Base-by-base conservation (phyloP, 1,140 invertebrate genomes). In the Coptotermes formosanus region DNA sequence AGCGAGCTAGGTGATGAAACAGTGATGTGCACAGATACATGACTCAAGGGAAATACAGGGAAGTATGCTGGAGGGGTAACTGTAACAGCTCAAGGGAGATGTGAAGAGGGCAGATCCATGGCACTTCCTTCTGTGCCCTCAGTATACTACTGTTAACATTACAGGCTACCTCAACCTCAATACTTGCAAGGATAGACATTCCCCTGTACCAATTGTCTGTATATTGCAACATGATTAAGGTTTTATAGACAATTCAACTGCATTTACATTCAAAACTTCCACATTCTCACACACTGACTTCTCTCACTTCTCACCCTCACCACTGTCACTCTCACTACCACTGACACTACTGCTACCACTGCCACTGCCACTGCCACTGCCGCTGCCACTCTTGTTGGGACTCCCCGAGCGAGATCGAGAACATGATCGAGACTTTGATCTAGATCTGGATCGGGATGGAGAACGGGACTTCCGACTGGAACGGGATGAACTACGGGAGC, bases 381-480 rank as follows among this genome's bases (percentile, higher is more conserved):
- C 55, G 8, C 14, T 19, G 4, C 82, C n/a, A 83, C n/a, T 32
- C 82, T 43, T 83, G 19, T 25, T n/a, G 43, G n/a, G 82, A 32
- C n/a, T 32, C 8, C 32, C n/a, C 8, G 82, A 83, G 32, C 1
- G 82, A 83, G 82, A 83, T 9, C 32, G 82, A 30, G 82, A 44
- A 30, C 8, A 21, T 52, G 82, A 52, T 21, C 12, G 23, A 19
- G 82, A 52, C 25, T 25, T n/a, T 32, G 82, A 44, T 43, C 43
- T 83, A 7, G 43, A 52, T 45, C 43, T 83, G 82, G 88, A 88
- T 19, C 86, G 87, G 9, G 89, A 90, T 52, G 88, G 88, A 9
- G 90, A 91, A n/a, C 86, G 88, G 0, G 90, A 90, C 85, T 88
- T 89, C 16, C 89, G 88, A 25, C 89, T 91, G 89, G 89, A 89